Base-by-base conservation (phyloP, 2,113 vertebrate species). In the Varanus komodoensis region DNA sequence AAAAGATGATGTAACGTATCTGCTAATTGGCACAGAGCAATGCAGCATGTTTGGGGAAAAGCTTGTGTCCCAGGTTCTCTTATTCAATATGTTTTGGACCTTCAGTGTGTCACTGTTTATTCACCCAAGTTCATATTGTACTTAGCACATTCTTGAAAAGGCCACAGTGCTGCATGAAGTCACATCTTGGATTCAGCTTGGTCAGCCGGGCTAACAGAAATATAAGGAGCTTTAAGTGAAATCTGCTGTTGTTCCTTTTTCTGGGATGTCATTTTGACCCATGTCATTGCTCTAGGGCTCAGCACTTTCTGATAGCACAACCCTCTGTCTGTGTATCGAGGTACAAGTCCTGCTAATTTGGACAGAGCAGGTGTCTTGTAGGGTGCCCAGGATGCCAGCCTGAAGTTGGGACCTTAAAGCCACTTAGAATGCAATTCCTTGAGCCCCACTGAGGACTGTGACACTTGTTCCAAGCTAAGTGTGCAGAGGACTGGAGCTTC, bases 131-230 rank as follows among this genome's bases (percentile, higher is more conserved):
- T 79, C 50, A 79, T 79, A 79, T 79, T 79, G 44, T 79, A 79
- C 44, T 79, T 78, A 78, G 38, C 38, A 78, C 75, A 78, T 78
- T 78, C 38, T 78, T 79, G 77, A 79, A 79, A 48, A 79, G 77
- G 44, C 44, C 77, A 25, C 44, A 50, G 77, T 50, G 77, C 50
- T 79, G 44, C 44, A 79, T 79, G 44, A 79, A 50, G 44, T 79
- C 77, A 79, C 77, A 79, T 79, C 50, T 79, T 79, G 77, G 44
- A 48, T 79, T 78, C 77, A 79, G 4, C 21, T 23, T 50, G 77
- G 23, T 79, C 77, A 79, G 23, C 44, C 27, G 21, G 50, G 44
- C 73, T 74, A 74, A 74, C 1, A 74, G 73, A 74, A 74, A 74
- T 48, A 21, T 23, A 78, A 48, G 38, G 38, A 48, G 48, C 44